Percentiles rank a stretch among this genome's conserved stretches.
Evolutionary conservation across 2,888 invertebrate species (phyloP).

Genomic region (Desoria tigrina): DNA sequence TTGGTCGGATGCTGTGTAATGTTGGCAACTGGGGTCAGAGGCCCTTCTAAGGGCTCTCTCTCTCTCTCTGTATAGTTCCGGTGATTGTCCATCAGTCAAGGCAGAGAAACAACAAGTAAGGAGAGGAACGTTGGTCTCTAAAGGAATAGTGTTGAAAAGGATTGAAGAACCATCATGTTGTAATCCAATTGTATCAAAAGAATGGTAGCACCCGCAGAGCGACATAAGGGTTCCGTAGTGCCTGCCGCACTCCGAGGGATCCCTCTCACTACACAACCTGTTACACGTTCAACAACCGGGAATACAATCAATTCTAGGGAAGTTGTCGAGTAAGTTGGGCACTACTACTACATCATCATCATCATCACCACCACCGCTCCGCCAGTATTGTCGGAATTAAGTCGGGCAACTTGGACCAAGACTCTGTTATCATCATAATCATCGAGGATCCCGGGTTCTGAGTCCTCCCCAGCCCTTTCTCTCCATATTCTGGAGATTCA

Average conservation of each 20-base stretch:
- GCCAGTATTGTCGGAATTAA: background rate
- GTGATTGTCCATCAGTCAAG: too few species aligned
- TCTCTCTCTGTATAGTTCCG: too few species aligned
- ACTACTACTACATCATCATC: too few species aligned
- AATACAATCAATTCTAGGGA: too few species aligned
- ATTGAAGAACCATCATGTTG: conserved; percentile 48
- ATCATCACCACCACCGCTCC: background rate
- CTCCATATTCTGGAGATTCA: background rate
- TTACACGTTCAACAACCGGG: conserved; percentile 43
- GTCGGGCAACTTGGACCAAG: background rate
- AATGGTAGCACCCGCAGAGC: conserved; percentile 52
- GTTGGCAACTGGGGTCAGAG: background rate
- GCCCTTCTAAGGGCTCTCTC: too few species aligned
- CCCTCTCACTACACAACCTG: conserved; percentile 46
- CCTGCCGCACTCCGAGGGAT: conserved; percentile 37
- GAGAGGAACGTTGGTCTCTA: too few species aligned
- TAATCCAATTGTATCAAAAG: conserved; percentile 54
- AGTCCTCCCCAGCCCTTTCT: background rate
- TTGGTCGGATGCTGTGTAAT: background rate
- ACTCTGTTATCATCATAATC: background rate
- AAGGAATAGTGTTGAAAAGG: conserved; percentile 48
- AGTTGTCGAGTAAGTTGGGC: too few species aligned
- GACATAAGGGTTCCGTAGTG: conserved; percentile 51
- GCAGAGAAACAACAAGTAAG: too few species aligned
- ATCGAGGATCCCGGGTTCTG: background rate